phyloP scores from a whole-genome alignment of 2,113 vertebrate genomes.

The Rhinichthys klamathensis region DNA sequence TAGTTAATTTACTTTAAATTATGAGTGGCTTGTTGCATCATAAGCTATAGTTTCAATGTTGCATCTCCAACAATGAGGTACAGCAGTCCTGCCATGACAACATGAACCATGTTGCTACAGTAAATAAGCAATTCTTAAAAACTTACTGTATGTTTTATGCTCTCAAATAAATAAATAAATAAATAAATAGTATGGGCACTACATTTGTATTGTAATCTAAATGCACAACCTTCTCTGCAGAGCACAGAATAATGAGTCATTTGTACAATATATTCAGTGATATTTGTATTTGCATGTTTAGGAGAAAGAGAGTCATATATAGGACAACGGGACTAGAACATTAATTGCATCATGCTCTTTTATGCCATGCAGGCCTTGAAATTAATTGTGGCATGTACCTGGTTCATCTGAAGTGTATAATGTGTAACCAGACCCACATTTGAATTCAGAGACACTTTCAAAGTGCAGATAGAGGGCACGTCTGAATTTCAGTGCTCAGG shows the following conservation, averaged over 20 bases:
- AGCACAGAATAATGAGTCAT: not conserved
- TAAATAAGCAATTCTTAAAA: not conserved
- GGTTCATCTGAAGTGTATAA: slow-evolving; percentile 21
- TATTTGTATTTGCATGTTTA: slow-evolving; percentile 7
- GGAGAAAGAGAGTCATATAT: not conserved
- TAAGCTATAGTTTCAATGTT: not conserved
- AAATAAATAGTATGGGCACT: no score
- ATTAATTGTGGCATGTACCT: not conserved
- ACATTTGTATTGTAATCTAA: not conserved
- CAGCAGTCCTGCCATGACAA: not conserved
- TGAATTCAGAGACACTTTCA: not conserved
- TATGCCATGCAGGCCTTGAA: not conserved
- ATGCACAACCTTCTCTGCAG: not conserved
- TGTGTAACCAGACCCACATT: slow-evolving; percentile 17
- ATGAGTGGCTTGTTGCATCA: not conserved
- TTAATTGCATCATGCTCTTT: not conserved
- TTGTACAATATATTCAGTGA: not conserved
- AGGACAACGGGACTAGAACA: not conserved
- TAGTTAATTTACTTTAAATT: no score
- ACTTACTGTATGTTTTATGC: not conserved
- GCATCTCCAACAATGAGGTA: not conserved
- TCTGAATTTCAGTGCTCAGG: slow-evolving; percentile 2
- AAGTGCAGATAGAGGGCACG: not conserved
- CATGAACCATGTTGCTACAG: not conserved
- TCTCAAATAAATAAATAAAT: not conserved